phyloP scores from a whole-genome alignment of 2,113 vertebrate species.

The Gila orcuttii region DNA sequence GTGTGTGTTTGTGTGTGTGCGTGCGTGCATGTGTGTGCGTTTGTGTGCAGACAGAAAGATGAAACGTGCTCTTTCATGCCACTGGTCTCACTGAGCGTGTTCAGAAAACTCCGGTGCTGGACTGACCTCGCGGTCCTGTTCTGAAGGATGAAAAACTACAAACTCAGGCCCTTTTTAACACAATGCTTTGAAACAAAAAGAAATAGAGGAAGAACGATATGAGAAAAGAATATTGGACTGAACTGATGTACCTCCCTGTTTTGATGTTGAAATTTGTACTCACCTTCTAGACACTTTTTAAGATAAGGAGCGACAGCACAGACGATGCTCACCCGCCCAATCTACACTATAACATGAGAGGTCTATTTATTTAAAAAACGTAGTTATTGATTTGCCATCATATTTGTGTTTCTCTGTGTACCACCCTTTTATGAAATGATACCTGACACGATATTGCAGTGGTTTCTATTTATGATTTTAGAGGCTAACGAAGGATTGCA shows the following conservation, averaged over 20 bases:
- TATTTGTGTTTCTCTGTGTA: slow-evolving; percentile 69
- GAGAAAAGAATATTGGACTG: slow-evolving; percentile 42
- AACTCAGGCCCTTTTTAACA: slow-evolving; percentile 98
- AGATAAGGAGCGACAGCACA: slow-evolving; percentile 78
- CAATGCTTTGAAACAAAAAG: slow-evolving; percentile 73
- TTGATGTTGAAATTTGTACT: slow-evolving; percentile 76
- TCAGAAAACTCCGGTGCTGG: slow-evolving; percentile 85
- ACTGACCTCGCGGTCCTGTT: slow-evolving; percentile 77
- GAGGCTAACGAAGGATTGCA: slow-evolving; percentile 66
- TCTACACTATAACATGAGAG: slow-evolving; percentile 66
- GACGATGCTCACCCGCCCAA: slow-evolving; percentile 71
- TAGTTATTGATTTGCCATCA: slow-evolving; percentile 63
- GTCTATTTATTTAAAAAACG: slow-evolving; percentile 76
- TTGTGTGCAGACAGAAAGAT: slow-evolving; percentile 75
- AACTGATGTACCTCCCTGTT: slow-evolving; percentile 66
- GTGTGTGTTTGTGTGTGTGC: slow-evolving; percentile 68
- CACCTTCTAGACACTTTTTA: slow-evolving; percentile 73
- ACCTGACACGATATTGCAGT: slow-evolving; percentile 76
- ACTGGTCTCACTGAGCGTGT: slow-evolving; percentile 64
- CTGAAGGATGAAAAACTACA: slow-evolving; percentile 86
- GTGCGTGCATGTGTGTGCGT: slow-evolving; percentile 50
- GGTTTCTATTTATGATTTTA: slow-evolving; percentile 86
- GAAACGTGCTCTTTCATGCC: slow-evolving; percentile 75
- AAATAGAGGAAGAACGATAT: slow-evolving; percentile 44
- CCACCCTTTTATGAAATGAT: slow-evolving; percentile 82